A percentile compares a stretch with the other conserved stretches of the same genome.
phyloP scores from a whole-genome alignment of 2,113 vertebrate species.

The Ursus arctos region DNA sequence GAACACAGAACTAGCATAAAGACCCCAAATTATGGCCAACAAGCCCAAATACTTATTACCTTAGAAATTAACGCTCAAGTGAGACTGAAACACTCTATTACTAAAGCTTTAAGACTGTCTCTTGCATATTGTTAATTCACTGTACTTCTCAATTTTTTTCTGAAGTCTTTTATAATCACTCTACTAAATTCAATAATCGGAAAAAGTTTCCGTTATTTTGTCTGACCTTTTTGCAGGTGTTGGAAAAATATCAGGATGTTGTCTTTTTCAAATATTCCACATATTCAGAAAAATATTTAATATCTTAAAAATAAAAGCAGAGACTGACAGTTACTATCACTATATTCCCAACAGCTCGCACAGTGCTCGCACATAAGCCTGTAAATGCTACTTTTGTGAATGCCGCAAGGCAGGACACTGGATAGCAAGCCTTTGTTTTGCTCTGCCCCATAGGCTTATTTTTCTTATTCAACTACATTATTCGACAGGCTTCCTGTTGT shows the following conservation, averaged over 20 bases:
- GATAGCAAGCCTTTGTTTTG: not conserved
- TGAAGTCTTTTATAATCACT: not conserved
- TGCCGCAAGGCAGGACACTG: not conserved
- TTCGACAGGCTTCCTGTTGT: slow-evolving; percentile 18
- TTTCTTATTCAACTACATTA: not conserved
- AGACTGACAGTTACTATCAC: not conserved
- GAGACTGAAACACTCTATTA: not conserved
- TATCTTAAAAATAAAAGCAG: slow-evolving; percentile 33
- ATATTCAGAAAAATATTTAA: slow-evolving; percentile 33
- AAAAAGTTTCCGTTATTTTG: not conserved
- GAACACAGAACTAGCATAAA: not conserved
- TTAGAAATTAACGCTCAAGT: not conserved
- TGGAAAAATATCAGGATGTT: not conserved
- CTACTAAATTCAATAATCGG: not conserved
- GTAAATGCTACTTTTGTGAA: not conserved
- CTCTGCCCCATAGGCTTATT: not conserved
- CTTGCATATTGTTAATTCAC: not conserved
- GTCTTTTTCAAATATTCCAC: slow-evolving; percentile 15
- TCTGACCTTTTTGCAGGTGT: not conserved
- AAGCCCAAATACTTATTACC: not conserved
- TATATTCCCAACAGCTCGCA: not conserved
- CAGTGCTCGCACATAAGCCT: not conserved
- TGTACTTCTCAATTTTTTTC: not conserved
- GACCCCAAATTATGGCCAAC: not conserved
- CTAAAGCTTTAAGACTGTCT: not conserved